These are phyloP conservation scores for Anas platyrhynchos DNA, from an alignment of 2,113 vertebrate genomes.

Conservation along the genomic window DNA sequence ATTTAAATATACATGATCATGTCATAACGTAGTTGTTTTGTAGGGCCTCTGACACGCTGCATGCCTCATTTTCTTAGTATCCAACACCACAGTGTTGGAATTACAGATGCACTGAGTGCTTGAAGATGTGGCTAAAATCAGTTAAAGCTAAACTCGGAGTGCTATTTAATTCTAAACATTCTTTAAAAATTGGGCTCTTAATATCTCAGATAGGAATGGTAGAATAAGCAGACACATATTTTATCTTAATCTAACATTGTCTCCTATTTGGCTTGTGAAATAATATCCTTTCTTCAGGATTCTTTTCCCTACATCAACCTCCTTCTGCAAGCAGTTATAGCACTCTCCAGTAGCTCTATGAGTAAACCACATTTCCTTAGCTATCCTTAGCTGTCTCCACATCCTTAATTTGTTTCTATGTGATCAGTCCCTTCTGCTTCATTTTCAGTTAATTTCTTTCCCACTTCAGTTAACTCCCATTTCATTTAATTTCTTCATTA, in stretches of 20 bases:
- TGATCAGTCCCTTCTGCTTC: neutral
- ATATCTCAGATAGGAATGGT: neutral
- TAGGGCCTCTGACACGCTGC: neutral
- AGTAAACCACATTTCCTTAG: neutral
- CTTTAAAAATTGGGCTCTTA: neutral
- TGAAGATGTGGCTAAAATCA: neutral
- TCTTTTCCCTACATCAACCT: neutral
- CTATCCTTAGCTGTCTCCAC: fast-evolving
- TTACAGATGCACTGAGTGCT: neutral
- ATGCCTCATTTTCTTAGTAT: neutral
- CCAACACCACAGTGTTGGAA: neutral
- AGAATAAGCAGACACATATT: neutral
- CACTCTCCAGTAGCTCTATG: neutral
- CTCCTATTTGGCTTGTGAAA: neutral
- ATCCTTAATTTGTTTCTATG: neutral
- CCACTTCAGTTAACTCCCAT: neutral
- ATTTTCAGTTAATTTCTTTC: neutral
- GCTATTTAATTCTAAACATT: neutral
- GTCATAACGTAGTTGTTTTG: neutral
- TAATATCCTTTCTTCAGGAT: neutral
- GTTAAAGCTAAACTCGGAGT: neutral
- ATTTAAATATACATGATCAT: neutral
- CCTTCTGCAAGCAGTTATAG: neutral
- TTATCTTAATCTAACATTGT: neutral
- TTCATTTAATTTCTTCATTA: constrained; percentile 4